phyloP scores from a whole-genome alignment of 2,113 vertebrate species.

The Pithys albifrons region DNA sequence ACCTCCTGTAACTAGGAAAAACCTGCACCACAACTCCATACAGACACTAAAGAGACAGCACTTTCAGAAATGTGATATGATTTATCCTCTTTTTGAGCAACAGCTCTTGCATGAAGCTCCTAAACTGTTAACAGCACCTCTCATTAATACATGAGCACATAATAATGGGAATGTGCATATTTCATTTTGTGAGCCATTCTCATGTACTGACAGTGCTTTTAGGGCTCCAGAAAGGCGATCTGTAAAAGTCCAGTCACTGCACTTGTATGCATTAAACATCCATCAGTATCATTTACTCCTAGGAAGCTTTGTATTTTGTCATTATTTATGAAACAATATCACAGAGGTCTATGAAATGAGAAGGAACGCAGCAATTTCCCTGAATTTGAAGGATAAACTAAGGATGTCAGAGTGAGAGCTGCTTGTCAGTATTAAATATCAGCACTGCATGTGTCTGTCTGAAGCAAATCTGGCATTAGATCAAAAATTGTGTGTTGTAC shows the following conservation, averaged over 20 bases:
- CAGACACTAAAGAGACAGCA: neutral
- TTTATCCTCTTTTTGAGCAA: neutral
- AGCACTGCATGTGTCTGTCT: neutral
- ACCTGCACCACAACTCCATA: neutral
- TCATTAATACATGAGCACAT: constrained; percentile 29
- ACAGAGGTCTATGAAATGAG: neutral
- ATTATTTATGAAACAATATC: neutral
- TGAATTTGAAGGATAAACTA: neutral
- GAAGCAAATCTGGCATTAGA: neutral
- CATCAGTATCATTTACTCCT: neutral
- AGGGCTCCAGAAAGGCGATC: neutral
- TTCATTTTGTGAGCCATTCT: constrained; percentile 17
- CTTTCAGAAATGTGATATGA: neutral
- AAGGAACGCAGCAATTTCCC: neutral
- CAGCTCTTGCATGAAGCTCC: neutral
- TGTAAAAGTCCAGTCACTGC: neutral
- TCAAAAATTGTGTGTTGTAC: neutral
- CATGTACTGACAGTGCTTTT: neutral
- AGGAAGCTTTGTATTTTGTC: neutral
- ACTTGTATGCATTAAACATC: neutral
- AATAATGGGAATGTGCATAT: constrained; percentile 35
- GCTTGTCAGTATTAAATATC: neutral
- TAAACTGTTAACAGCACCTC: neutral
- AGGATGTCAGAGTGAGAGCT: neutral
- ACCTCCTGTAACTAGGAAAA: neutral